phyloP scores from a whole-genome alignment of 2,797 vertebrate species.

The Pseudomugil gertrudae region DNA sequence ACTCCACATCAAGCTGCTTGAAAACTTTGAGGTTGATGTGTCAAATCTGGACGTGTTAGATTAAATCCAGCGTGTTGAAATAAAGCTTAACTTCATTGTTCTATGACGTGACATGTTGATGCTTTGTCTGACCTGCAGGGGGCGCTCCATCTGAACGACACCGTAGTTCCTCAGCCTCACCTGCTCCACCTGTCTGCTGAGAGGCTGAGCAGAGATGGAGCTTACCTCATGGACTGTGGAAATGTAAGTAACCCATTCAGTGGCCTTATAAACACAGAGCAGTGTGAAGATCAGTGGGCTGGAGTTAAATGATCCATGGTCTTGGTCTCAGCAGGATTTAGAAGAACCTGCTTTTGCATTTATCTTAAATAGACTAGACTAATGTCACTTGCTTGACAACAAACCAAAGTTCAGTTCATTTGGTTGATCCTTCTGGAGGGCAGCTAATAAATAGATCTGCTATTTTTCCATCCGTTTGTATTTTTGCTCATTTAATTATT shows the following conservation, averaged over 20 bases:
- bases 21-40: no score
- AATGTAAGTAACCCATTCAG: conserved; percentile 75
- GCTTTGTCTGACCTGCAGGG: conserved; percentile 77
- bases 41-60: neutral
- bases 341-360: no score
- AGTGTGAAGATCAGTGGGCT: no score
- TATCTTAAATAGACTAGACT: no score
- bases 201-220: conserved; percentile 90
- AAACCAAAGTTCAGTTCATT: no score
- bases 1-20: neutral
- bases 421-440: neutral
- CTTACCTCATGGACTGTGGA: conserved; percentile 96
- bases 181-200: conserved; percentile 92
- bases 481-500: neutral
- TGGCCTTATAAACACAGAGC: no score
- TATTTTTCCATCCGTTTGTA: no score
- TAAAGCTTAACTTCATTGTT: no score
- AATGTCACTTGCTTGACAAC: no score
- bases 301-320: neutral
- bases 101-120: neutral
- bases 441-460: no score
- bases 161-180: conserved; percentile 90
- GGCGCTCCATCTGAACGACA: conserved; percentile 90
- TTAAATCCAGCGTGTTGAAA: neutral
- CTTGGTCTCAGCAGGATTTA: no score